phyloP scores from a whole-genome alignment of 2,888 invertebrate species.

The Eilema griseolum region DNA sequence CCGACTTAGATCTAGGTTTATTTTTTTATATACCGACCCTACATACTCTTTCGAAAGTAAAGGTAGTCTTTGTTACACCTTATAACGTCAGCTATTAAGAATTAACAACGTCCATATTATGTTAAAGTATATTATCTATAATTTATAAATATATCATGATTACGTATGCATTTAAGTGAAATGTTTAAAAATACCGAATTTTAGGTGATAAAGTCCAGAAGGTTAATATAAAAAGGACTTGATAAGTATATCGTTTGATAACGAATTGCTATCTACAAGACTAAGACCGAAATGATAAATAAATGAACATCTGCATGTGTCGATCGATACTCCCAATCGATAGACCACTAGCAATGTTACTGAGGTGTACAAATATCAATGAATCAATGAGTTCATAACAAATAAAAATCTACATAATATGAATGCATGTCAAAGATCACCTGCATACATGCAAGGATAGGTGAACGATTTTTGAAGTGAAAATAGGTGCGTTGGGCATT shows the following conservation, averaged over 20 bases:
- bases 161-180: too few relatives aligned
- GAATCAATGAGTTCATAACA: slow-evolving; percentile 33
- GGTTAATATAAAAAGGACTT: neutral
- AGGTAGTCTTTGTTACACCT: too few relatives aligned
- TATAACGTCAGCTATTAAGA: too few relatives aligned
- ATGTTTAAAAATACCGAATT: neutral
- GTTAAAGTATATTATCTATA: too few relatives aligned
- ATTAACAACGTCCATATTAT: too few relatives aligned
- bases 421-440: neutral
- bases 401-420: slow-evolving; percentile 23
- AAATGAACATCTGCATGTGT: neutral
- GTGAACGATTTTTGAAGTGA: too few relatives aligned
- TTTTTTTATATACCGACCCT: too few relatives aligned
- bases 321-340: slow-evolving; percentile 3
- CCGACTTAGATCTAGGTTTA: too few relatives aligned
- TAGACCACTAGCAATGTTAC: slow-evolving; percentile 17
- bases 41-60: too few relatives aligned
- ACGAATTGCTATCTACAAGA: slow-evolving; percentile 24
- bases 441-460: too few relatives aligned
- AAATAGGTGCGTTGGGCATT: too few relatives aligned
- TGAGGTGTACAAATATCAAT: slow-evolving; percentile 21
- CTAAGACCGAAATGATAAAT: neutral
- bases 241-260: slow-evolving; percentile 26
- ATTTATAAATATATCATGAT: too few relatives aligned
- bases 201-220: neutral